Conservation (phyloP, 2,888 invertebrate species). For the Melanargia galathea region DNA sequence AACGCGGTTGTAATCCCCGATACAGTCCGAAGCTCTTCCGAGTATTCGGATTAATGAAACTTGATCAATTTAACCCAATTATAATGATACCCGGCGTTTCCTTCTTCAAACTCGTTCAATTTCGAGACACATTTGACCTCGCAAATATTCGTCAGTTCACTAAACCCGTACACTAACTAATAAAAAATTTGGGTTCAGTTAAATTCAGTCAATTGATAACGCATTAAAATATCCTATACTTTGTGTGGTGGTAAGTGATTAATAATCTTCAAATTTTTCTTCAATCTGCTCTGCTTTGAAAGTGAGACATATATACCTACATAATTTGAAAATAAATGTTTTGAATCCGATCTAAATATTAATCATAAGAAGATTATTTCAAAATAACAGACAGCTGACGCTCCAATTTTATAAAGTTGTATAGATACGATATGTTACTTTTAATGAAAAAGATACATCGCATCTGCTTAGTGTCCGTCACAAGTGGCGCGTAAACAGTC, state of each 20-base stretch:
- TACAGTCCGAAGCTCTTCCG: conserved; percentile 18
- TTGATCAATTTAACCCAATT: conserved; percentile 28
- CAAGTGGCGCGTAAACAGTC: conserved; percentile 46
- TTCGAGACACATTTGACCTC: conserved; percentile 25
- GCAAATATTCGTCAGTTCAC: conserved; percentile 24
- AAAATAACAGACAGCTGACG: too few species aligned
- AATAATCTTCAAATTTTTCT: too few species aligned
- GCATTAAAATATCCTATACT: too few species aligned
- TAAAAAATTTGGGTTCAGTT: too few species aligned
- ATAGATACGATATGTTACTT: neutral
- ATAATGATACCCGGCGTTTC: conserved; percentile 19
- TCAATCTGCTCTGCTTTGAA: too few species aligned
- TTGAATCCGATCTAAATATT: too few species aligned
- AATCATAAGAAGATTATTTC: too few species aligned
- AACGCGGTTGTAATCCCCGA: conserved; percentile 11
- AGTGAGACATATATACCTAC: too few species aligned
- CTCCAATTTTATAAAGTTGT: too few species aligned
- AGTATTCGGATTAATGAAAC: conserved; percentile 25
- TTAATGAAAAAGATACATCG: conserved; percentile 35
- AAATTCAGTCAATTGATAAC: too few species aligned
- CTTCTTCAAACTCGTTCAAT: conserved; percentile 30
- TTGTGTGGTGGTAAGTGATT: too few species aligned
- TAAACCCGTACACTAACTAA: neutral
- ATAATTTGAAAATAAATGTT: too few species aligned
- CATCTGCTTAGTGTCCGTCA: conserved; percentile 64